phyloP scores from a whole-genome alignment of 1,140 invertebrate species.

The Ceratina calcarata region DNA sequence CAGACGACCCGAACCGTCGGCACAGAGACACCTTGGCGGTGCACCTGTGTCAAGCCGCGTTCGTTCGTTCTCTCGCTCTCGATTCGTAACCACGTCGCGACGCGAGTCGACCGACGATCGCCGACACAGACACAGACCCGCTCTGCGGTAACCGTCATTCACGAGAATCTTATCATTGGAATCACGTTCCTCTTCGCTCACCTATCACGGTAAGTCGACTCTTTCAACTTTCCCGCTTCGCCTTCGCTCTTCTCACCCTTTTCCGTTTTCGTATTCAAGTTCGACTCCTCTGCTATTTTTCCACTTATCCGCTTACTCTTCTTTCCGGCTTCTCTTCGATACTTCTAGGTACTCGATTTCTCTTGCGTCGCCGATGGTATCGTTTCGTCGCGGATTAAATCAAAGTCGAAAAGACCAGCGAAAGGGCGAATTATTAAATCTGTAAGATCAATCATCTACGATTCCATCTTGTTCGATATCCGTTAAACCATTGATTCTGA shows the following conservation, averaged over 20 bases:
- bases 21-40: conserved; percentile 49
- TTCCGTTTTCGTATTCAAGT: background rate
- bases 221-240: conserved; percentile 25
- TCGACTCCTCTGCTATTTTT: background rate
- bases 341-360: too few species aligned
- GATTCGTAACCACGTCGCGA: conserved; percentile 32
- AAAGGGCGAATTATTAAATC: too few species aligned
- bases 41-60: conserved; percentile 69
- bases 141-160: conserved; percentile 6
- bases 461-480: too few species aligned
- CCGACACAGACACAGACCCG: conserved; percentile 34
- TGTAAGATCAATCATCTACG: too few species aligned
- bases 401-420: too few species aligned
- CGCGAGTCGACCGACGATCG: conserved; percentile 41
- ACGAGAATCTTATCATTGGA: background rate
- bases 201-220: conserved; percentile 15
- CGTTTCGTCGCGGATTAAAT: too few species aligned
- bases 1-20: conserved; percentile 43
- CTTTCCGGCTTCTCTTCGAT: too few species aligned
- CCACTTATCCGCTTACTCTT: background rate
- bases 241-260: background rate
- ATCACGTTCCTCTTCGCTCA: background rate
- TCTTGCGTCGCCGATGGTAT: too few species aligned
- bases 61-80: conserved; percentile 42
- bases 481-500: too few species aligned